phyloP scores from a whole-genome alignment of 2,113 vertebrate genomes.

The Erythrocercus mccallii region DNA sequence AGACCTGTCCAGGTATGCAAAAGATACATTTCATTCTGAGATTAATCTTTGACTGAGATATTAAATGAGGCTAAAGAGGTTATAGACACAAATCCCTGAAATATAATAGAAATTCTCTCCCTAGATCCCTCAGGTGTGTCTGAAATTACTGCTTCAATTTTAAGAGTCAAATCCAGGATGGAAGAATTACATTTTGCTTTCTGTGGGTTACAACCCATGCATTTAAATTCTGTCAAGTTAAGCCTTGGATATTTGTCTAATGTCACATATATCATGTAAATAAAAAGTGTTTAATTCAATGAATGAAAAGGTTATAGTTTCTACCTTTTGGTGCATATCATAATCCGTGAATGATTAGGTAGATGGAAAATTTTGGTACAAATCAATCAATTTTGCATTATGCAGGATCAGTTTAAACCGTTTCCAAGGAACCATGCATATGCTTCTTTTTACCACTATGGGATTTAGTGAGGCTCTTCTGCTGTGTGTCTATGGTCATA shows the following conservation, averaged over 20 bases:
- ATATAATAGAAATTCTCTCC: not conserved
- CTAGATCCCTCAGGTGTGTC: not conserved
- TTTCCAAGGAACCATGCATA: not conserved
- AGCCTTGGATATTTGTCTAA: not conserved
- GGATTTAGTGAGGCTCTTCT: not conserved
- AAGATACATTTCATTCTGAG: not conserved
- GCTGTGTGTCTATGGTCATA: not conserved
- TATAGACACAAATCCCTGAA: not conserved
- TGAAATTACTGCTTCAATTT: conserved; percentile 13
- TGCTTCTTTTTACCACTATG: not conserved
- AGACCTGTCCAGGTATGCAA: not conserved
- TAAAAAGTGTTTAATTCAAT: not conserved
- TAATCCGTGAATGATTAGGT: not conserved
- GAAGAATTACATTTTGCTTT: not conserved
- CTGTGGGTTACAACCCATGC: not conserved
- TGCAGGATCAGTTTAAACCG: not conserved
- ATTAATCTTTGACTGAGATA: not conserved
- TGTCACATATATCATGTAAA: not conserved
- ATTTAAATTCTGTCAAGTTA: conserved; percentile 1
- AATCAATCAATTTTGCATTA: not conserved
- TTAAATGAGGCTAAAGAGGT: conserved; percentile 3
- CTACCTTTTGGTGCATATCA: not conserved
- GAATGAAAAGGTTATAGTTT: not conserved
- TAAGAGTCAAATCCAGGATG: not conserved
- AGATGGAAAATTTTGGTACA: not conserved